phyloP scores from a whole-genome alignment of 1,140 invertebrate genomes.

The Diabrotica undecimpunctata region DNA sequence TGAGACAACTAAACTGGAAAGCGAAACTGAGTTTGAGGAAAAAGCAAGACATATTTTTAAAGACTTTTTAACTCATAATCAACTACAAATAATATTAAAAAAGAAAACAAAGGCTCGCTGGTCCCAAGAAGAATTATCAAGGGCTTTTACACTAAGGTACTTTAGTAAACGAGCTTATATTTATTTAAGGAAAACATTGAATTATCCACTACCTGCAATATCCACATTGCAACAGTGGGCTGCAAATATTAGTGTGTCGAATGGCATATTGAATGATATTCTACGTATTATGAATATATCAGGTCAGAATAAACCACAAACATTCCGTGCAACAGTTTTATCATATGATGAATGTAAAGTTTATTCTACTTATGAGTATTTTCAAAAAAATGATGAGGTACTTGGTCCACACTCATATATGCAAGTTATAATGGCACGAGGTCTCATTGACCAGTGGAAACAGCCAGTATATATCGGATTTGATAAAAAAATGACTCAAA shows the following conservation, averaged over 20 bases:
- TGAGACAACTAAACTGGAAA: no score
- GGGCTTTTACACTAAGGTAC: constrained; percentile 4
- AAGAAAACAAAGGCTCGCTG: constrained; percentile 5
- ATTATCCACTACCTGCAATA: constrained; percentile 6
- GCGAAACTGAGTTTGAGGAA: no score
- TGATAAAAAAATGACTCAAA: no score
- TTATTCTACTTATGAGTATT: constrained; percentile 1
- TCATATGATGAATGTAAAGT: constrained; percentile 7
- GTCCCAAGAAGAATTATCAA: constrained; percentile 3
- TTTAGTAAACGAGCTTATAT: constrained; percentile 11
- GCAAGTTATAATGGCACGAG: no score
- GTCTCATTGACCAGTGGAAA: no score
- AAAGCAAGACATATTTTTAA: no score
- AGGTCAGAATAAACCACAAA: neutral
- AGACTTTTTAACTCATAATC: no score
- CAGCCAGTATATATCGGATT: no score
- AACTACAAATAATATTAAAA: no score
- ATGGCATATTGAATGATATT: neutral
- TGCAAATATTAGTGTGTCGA: neutral
- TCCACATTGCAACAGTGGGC: constrained; percentile 1
- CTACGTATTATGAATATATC: neutral
- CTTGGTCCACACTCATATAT: no score
- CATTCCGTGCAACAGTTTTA: neutral
- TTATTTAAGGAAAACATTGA: neutral
- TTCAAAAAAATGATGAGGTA: constrained; percentile 3